phyloP scores from a whole-genome alignment of 2,888 invertebrate species.

The Clanis bilineata region DNA sequence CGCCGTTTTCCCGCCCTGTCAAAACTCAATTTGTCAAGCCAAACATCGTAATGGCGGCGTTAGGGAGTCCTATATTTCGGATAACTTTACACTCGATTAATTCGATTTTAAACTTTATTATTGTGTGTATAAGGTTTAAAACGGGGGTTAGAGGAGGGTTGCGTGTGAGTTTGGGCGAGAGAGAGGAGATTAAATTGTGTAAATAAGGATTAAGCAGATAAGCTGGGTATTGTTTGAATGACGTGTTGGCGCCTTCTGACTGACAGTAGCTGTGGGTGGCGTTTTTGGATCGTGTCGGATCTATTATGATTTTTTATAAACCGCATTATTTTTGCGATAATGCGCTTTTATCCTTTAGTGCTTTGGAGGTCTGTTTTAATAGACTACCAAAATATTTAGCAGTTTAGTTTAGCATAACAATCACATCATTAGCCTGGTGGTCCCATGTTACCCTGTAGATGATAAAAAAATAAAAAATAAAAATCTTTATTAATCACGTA shows the following conservation, averaged over 20 bases:
- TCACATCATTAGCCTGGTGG: too few relatives aligned
- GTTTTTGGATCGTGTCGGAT: conserved; percentile 52
- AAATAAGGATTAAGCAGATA: conserved; percentile 80
- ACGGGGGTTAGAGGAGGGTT: conserved; percentile 38
- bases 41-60: conserved; percentile 68
- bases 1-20: conserved; percentile 71
- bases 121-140: conserved; percentile 52
- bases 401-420: too few relatives aligned
- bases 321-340: conserved; percentile 12
- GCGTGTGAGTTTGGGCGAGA: conserved; percentile 37
- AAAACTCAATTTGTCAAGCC: conserved; percentile 80
- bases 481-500: too few relatives aligned
- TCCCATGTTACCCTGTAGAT: too few relatives aligned
- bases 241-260: conserved; percentile 65
- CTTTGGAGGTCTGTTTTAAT: not conserved
- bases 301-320: conserved; percentile 7
- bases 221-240: conserved; percentile 70
- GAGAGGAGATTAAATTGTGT: conserved; percentile 75
- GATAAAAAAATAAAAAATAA: too few relatives aligned
- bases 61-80: conserved; percentile 48
- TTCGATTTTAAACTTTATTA: conserved; percentile 41
- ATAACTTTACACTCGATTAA: conserved; percentile 12
- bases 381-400: not conserved
- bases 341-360: conserved; percentile 12
- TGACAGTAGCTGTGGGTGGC: conserved; percentile 56